Base-by-base conservation (phyloP, 35 echinoderm and acorn worm genomes). In the Chiridota heheva region DNA sequence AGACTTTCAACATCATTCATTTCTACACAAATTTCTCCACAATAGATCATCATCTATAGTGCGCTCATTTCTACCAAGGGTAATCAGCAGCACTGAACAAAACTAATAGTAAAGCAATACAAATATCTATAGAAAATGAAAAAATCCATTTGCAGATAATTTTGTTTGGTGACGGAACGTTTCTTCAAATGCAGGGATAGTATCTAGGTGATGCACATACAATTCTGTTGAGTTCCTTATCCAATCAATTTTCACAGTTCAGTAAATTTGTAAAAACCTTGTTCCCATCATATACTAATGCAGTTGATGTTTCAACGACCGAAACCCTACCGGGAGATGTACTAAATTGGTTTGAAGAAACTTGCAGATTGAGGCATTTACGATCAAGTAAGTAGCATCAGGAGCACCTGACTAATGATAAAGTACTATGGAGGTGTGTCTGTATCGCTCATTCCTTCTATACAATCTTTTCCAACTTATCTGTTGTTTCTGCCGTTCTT, bases 141-240 rank as follows among this genome's bases (percentile, higher is more conserved):
- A 8, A n/a, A 10, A 51, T n/a, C 8, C n/a, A 51, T n/a, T 10
- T 60, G 47, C n/a, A 8, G 8, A 51, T 64, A 28, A 13, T 13
- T 7, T 8, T 69, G 27, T 28, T 17, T 64, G 13, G 13, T 8
- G 7, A 17, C 27, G 30, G 13, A 38, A 10, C 35, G 22, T 25
- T 30, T 22, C 1, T 1, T 70, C 42, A 16, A 38, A n/a, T n/a
- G n/a, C n/a, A n/a, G n/a, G n/a, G n/a, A n/a, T n/a, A n/a, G n/a
- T n/a, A n/a, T n/a, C n/a, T n/a, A n/a, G n/a, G n/a, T n/a, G n/a
- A n/a, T n/a, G n/a, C n/a, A n/a, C n/a, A n/a, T n/a, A n/a, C n/a
- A n/a, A n/a, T n/a, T n/a, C n/a, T n/a, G n/a, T n/a, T n/a, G n/a
- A 29, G 60, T 63, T 35, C 72, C 72, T 76, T 76, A 29, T 55